A percentile compares a stretch with the other conserved stretches of the same genome.
These are phyloP conservation scores for Leptarthrus brevirostris DNA, from an alignment of 2,888 invertebrate genomes.

Conservation along the genomic window DNA sequence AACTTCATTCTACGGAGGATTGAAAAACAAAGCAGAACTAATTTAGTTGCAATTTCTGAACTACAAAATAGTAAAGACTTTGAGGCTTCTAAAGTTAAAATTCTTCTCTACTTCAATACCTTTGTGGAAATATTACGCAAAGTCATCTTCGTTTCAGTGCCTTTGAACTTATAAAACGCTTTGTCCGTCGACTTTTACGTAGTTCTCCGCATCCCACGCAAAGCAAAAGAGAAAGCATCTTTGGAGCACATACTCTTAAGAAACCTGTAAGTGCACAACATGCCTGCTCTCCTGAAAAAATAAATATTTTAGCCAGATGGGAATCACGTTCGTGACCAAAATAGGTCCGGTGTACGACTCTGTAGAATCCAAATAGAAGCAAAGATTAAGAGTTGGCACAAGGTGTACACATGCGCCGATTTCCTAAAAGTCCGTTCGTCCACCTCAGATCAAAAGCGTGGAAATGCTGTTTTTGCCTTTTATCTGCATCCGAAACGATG, in stretches of 20 bases:
- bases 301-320: constrained; percentile 33
- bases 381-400: constrained; percentile 34
- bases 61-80: too few relatives aligned
- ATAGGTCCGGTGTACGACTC: constrained; percentile 49
- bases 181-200: not conserved
- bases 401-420: constrained; percentile 28
- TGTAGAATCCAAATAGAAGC: constrained; percentile 40
- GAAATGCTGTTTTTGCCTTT: not conserved
- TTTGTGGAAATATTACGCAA: too few relatives aligned
- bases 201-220: not conserved
- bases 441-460: constrained; percentile 2
- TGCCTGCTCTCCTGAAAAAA: not conserved
- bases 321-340: constrained; percentile 51
- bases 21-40: too few relatives aligned
- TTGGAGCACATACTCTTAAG: constrained; percentile 25
- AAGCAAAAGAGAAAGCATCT: not conserved
- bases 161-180: not conserved
- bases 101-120: too few relatives aligned
- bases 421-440: constrained; percentile 12
- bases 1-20: too few relatives aligned
- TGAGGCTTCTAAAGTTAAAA: too few relatives aligned
- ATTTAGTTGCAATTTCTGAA: too few relatives aligned
- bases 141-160: too few relatives aligned
- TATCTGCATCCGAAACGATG: too few relatives aligned
- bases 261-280: not conserved